phyloP scores from a whole-genome alignment of 2,888 invertebrate species.

The Cheilosia grossa region DNA sequence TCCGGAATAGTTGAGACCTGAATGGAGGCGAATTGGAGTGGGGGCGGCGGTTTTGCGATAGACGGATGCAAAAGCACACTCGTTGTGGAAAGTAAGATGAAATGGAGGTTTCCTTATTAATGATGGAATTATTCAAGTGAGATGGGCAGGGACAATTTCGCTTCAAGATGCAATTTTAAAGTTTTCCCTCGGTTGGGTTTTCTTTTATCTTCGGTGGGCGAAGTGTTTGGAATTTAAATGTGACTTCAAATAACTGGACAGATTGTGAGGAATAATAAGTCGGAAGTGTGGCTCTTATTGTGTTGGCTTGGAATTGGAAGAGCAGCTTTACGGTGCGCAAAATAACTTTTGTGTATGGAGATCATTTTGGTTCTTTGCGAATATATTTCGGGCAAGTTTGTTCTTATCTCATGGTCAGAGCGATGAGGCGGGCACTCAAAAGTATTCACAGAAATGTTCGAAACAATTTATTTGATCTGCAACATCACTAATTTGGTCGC shows the following conservation, averaged over 20 bases:
- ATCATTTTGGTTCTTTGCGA: neutral
- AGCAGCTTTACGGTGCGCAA: neutral
- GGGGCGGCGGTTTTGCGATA: neutral
- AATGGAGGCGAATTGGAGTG: slow-evolving; percentile 26
- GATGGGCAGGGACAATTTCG: slow-evolving; percentile 28
- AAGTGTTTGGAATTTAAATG: slow-evolving; percentile 20
- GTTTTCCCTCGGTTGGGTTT: slow-evolving; percentile 3
- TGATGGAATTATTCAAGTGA: slow-evolving; percentile 70
- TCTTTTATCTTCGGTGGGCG: neutral
- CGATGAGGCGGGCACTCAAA: too few relatives aligned
- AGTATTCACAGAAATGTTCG: too few relatives aligned
- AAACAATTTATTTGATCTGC: too few relatives aligned
- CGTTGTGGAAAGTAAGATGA: slow-evolving; percentile 33
- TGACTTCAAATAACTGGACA: slow-evolving; percentile 31
- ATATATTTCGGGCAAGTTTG: too few relatives aligned
- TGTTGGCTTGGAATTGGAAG: neutral
- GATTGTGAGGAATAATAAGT: slow-evolving; percentile 17
- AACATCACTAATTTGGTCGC: too few relatives aligned
- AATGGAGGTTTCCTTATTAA: slow-evolving; percentile 72
- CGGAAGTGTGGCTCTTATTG: neutral
- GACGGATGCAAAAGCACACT: slow-evolving; percentile 29
- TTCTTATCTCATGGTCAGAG: too few relatives aligned
- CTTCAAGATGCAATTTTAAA: slow-evolving; percentile 57
- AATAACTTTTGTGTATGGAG: neutral
- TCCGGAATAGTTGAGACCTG: slow-evolving; percentile 62